These are phyloP conservation scores for Tokudaia tokunoshimensis DNA, from an alignment of 2,797 vertebrate genomes.

Conservation along the genomic window DNA sequence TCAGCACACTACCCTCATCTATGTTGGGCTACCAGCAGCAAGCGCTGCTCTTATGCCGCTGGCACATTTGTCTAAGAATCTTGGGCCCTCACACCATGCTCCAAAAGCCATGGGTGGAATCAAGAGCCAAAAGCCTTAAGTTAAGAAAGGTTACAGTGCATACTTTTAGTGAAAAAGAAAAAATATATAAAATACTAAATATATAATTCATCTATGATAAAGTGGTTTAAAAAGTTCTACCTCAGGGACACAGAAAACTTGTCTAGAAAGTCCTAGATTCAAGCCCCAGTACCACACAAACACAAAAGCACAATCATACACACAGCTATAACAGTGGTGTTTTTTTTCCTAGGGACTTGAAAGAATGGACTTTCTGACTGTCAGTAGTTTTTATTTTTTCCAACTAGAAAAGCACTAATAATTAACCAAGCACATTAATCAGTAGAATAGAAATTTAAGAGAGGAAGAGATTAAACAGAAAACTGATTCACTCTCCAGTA, in stretches of 20 bases:
- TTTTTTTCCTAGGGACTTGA: not conserved
- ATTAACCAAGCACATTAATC: not conserved
- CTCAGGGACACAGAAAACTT: not conserved
- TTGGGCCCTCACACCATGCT: not conserved
- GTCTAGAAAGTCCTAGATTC: not conserved
- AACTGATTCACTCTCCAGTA: not conserved
- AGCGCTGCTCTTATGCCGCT: not conserved
- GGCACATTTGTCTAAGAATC: not conserved
- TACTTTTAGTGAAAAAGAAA: not conserved
- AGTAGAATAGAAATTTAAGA: slow-evolving; percentile 29
- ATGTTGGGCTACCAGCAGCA: not conserved
- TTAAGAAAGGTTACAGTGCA: not conserved
- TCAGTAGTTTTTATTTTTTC: slow-evolving; percentile 11
- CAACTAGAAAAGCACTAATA: slow-evolving; percentile 11
- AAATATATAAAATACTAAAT: not conserved
- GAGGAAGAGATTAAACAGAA: not conserved
- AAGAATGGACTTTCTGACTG: slow-evolving; percentile 20
- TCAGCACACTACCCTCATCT: too few species aligned
- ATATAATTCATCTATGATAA: not conserved
- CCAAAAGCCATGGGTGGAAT: not conserved
- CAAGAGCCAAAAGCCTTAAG: not conserved
- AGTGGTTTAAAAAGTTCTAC: slow-evolving; percentile 3
- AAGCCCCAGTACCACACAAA: not conserved
- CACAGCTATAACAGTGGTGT: not conserved
- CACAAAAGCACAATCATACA: not conserved